phyloP scores from a whole-genome alignment of 2,113 vertebrate genomes.

The Piliocolobus tephrosceles region DNA sequence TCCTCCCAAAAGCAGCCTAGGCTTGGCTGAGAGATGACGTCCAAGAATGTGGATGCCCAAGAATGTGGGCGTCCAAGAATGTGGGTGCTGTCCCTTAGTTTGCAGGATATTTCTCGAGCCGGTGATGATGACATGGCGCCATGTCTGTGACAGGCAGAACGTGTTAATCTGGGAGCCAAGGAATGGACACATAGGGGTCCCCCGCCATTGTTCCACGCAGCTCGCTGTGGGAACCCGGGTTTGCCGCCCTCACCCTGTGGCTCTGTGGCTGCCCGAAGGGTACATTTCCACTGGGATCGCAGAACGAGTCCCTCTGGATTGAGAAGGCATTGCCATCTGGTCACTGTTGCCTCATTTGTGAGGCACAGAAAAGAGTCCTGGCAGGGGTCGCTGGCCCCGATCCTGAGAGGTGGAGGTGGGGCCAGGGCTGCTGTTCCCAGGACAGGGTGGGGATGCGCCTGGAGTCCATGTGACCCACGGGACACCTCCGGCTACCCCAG shows the following conservation, averaged over 20 bases:
- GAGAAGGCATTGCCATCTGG: fast-evolving
- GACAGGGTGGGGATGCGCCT: fast-evolving
- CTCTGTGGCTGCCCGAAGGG: background rate
- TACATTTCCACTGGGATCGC: fast-evolving
- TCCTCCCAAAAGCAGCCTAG: too few species aligned
- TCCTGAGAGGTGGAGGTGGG: fast-evolving
- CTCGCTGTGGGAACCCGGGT: background rate
- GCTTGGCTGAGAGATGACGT: too few species aligned
- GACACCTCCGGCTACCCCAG: too few species aligned
- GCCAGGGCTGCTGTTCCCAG: fast-evolving
- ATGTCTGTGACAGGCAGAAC: fast-evolving
- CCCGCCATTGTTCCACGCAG: fast-evolving
- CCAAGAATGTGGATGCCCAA: too few species aligned
- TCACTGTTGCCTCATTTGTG: fast-evolving
- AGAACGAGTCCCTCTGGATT: fast-evolving
- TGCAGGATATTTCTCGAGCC: background rate
- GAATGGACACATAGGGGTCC: fast-evolving
- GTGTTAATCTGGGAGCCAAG: background rate
- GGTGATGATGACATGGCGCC: fast-evolving
- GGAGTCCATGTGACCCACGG: fast-evolving
- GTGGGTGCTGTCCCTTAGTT: background rate
- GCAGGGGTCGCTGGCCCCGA: fast-evolving
- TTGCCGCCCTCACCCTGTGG: background rate
- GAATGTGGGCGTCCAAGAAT: too few species aligned
- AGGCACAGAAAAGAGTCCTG: too few species aligned